Base-by-base conservation (phyloP, 2,888 invertebrate species). In the Galerucella pusilla region DNA sequence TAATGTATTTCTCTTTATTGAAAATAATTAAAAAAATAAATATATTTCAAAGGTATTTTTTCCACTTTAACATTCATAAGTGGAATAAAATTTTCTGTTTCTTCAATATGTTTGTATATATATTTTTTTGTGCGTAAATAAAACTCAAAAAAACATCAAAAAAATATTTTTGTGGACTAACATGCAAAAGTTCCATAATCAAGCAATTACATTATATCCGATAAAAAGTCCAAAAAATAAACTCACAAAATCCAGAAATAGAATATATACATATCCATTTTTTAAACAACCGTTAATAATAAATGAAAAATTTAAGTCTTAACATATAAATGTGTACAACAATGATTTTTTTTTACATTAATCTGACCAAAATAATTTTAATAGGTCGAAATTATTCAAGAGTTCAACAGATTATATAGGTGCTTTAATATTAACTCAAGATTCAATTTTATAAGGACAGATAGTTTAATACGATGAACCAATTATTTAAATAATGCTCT, bases 131-230 rank as follows among this genome's bases (percentile, higher is more conserved):
- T 46, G 16, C 20, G 64, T 46, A 65, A 45, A 65, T 46, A 20
- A 42, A 20, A 20, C 11, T 65, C 20, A 25, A 65, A 16, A 46
- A 65, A 65, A 65, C 45, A 64, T 64, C 28, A 5, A 65, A 65
- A 65, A 59, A 42, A 65, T n/a, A 54, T 42, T 52, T 64, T 63
- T 16, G 4, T 57, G 57, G n/a, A 54, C 66, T 71, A 66, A 72
- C 72, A 72, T 72, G 66, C 72, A 72, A 72, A 66, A 60, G 35
- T 45, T 16, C 11, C 16, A 65, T 16, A 42, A 9, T 63, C 35
- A 42, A 42, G 35, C 61, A n/a, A n/a, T 54, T 54, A 64, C 64
- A 42, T 16, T 35, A 7, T 65, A 65, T 46, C 45, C 11, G 35
- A 14, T 61, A 6, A 9, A 12, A 42, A 63, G 63, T 63, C 63